Base-by-base conservation (phyloP, 2,797 vertebrate species). In the Liasis olivaceus region DNA sequence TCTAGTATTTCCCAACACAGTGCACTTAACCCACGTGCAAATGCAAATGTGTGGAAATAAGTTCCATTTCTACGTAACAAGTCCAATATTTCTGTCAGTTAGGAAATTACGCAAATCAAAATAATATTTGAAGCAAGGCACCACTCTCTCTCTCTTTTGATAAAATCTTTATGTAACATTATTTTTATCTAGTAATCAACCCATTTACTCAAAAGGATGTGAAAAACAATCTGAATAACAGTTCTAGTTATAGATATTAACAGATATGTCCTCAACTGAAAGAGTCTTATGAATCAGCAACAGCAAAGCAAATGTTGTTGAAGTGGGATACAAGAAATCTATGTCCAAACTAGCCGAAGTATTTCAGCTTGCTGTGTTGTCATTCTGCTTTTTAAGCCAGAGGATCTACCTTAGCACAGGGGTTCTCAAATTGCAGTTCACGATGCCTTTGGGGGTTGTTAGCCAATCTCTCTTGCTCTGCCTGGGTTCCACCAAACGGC, bases 41-140 rank as follows among this genome's bases (percentile, higher is more conserved):
- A 86, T 12, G 14, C n/a, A 5, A 85, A 8, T 2, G 9, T 28
- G 24, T 54, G 59, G 17, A 90, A 54, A 63, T 6, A 36, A 51
- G 54, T 91, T 85, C 47, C 13, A 85, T 36, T 28, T 31, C 5
- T 31, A 51, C 85, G 42, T n/a, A 56, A 85, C 6, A 62, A 66
- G 31, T 58, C 1, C 26, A 72, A 51, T 85, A 54, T 26, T 69
- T 87, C 51, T 87, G 42, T 36, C 63, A n/a, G 9, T 87, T 5
- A 87, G 85, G 15, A 91, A 72, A 87, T 87, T 42, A 72, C 64
- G 15, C 62, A 87, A 87, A 72, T 59, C 9, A n/a, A 87, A 91
- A 72, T 59, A 56, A 17, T 87, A 31, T 91, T 36, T 86, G 56
- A 85, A 56, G 81, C 28, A 85, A 66, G 22, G 36, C 22, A 42